Conservation (phyloP, 2,797 vertebrate species). For the Octomys mimax region DNA sequence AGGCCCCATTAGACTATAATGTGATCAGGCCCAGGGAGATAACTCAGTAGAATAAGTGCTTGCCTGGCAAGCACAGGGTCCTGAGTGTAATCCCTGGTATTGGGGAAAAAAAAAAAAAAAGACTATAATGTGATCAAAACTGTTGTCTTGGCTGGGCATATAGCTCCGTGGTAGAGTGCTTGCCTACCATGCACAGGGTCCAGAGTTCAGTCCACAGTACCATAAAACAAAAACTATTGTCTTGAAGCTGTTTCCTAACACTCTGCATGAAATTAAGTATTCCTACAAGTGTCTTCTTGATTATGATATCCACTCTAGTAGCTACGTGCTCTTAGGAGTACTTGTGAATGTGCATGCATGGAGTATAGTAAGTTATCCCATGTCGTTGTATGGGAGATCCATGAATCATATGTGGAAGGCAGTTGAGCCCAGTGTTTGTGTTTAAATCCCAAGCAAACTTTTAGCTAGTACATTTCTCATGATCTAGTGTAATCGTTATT, state of each 20-base stretch:
- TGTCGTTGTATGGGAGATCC: neutral
- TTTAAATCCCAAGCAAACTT: slow-evolving; percentile 12
- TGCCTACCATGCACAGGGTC: too few relatives aligned
- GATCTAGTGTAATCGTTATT: neutral
- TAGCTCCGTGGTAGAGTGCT: too few relatives aligned
- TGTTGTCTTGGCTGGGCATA: too few relatives aligned
- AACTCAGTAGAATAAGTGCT: too few relatives aligned
- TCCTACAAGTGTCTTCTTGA: neutral
- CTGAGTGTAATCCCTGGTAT: too few relatives aligned
- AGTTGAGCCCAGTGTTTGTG: neutral
- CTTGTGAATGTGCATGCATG: neutral
- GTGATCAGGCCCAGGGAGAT: neutral
- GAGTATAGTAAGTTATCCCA: neutral
- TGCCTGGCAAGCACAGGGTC: too few relatives aligned
- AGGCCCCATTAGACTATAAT: neutral
- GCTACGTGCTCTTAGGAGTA: neutral
- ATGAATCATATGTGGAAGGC: neutral
- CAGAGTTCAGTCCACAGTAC: too few relatives aligned
- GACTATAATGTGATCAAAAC: neutral
- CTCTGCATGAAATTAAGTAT: neutral
- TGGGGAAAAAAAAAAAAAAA: too few relatives aligned
- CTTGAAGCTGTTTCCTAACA: neutral
- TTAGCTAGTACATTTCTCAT: neutral
- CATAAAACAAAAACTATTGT: neutral
- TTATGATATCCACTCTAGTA: neutral